Base-by-base conservation (phyloP, 2,797 vertebrate species). In the Mareca strepera region DNA sequence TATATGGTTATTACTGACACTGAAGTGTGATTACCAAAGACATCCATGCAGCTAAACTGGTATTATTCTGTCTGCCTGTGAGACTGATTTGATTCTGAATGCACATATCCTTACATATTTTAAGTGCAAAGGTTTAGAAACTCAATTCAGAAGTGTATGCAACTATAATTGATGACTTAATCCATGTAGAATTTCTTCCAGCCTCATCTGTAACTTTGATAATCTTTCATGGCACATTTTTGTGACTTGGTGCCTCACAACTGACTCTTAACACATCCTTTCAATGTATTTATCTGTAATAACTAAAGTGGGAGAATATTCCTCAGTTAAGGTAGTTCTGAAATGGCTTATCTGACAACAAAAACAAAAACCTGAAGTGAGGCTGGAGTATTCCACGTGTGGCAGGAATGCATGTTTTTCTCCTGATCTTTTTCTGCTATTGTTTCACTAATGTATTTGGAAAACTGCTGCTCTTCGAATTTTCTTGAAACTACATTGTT, bases 381-480 rank as follows among this genome's bases (percentile, higher is more conserved):
- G 9, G 7, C 66, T 84, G 55, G 22, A 22, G 5, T 79, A 56
- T 59, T 86, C 41, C 35, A 2, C 2, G 8, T 15, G 0, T 26
- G 16, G 2, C 63, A 37, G 44, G 6, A 9, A 2, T 14, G 2
- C 56, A 23, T 1, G 1, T 44, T 70, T n/a, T 25, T 17, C 12
- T 93, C 11, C 6, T 62, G 23, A 31, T 77, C 12, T 46, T 52
- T 33, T 72, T 31, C 14, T 50, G 48, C 13, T 62, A 25, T 41
- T 9, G 14, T 76, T 80, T 29, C 29, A 31, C 13, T 77, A 23
- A 23, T 0, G 2, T 1, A 5, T 68, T 69, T 31, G 70, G 56
- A 66, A 70, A 62, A 31, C 43, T 43, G 7, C 21, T 67, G 22
- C 12, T 82, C 11, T 62, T 4, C 18, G 17, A 31, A 16, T 29